phyloP scores from a whole-genome alignment of 2,113 vertebrate genomes.

The Anseranas semipalmata region DNA sequence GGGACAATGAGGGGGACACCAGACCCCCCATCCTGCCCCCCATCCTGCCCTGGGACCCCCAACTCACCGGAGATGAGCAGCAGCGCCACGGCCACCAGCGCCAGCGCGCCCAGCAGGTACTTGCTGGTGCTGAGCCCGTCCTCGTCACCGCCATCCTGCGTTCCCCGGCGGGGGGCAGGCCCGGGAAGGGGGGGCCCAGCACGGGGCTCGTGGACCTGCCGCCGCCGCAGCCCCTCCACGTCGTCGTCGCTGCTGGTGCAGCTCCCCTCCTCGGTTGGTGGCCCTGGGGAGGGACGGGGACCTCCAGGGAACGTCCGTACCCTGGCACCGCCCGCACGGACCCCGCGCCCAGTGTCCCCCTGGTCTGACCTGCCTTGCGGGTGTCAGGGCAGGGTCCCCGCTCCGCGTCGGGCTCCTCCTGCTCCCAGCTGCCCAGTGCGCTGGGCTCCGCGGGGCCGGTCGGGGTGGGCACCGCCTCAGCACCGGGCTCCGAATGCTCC shows the following conservation, averaged over 20 bases:
- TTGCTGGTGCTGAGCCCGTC: slow-evolving; percentile 78
- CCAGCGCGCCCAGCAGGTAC: slow-evolving; percentile 84
- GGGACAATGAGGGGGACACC: background rate
- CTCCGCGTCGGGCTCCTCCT: background rate
- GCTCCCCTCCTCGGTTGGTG: background rate
- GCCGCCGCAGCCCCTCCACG: slow-evolving; percentile 54
- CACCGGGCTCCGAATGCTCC: background rate
- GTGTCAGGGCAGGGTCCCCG: background rate
- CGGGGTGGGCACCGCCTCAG: accelerated
- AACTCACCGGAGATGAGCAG: slow-evolving; percentile 85
- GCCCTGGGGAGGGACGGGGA: background rate
- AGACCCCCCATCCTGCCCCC: background rate
- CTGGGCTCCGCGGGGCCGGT: accelerated
- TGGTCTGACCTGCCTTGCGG: background rate
- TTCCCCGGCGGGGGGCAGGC: background rate
- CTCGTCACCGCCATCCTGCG: background rate
- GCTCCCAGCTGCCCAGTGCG: accelerated
- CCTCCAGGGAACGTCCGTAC: background rate
- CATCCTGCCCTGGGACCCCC: background rate
- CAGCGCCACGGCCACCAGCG: slow-evolving; percentile 81
- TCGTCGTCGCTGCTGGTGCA: slow-evolving; percentile 61
- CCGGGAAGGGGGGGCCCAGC: accelerated
- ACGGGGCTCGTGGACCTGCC: background rate
- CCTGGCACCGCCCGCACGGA: accelerated
- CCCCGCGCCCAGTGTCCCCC: too few relatives aligned